A percentile compares a stretch with the other conserved stretches of the same genome.
Conservation (phyloP, 2,888 invertebrate species). For the Drosophila lutescens region DNA sequence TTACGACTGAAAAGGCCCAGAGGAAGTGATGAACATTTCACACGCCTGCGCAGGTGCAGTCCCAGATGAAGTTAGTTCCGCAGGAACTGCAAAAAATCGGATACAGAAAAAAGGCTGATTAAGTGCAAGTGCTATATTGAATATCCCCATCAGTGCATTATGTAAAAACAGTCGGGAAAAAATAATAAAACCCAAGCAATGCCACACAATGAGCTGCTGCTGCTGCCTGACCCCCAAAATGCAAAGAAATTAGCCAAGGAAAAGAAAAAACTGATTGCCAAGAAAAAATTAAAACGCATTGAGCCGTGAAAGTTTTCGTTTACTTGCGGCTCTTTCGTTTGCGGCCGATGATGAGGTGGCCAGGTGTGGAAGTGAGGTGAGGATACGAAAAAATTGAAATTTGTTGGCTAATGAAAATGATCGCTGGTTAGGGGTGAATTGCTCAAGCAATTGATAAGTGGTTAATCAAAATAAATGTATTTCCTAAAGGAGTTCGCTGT, state of each 20-base stretch:
- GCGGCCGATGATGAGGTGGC: slow-evolving; percentile 44
- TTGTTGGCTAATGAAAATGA: slow-evolving; percentile 25
- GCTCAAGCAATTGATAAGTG: background rate
- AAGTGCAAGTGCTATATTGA: slow-evolving; percentile 62
- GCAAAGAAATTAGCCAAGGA: slow-evolving; percentile 34
- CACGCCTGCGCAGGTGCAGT: slow-evolving; percentile 70
- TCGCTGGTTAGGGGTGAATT: background rate
- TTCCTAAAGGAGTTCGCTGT: too few species aligned
- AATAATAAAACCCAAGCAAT: slow-evolving; percentile 36
- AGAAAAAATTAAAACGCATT: slow-evolving; percentile 77
- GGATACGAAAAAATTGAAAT: slow-evolving; percentile 12
- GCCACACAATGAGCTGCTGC: slow-evolving; percentile 38
- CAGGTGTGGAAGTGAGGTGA: slow-evolving; percentile 30
- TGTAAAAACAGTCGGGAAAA: slow-evolving; percentile 61
- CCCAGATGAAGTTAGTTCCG: slow-evolving; percentile 69
- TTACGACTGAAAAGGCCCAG: slow-evolving; percentile 18
- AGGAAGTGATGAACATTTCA: slow-evolving; percentile 62
- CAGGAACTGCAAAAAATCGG: slow-evolving; percentile 70
- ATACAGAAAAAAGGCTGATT: slow-evolving; percentile 48
- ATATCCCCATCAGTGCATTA: slow-evolving; percentile 70
- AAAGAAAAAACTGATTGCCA: slow-evolving; percentile 48
- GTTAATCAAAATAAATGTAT: background rate
- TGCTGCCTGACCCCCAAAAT: slow-evolving; percentile 18
- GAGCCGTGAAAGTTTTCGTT: slow-evolving; percentile 76
- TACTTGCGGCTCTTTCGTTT: slow-evolving; percentile 75